Evolutionary conservation across 2,888 invertebrate genomes (phyloP).

Genomic region (Xestia rhomboidea): DNA sequence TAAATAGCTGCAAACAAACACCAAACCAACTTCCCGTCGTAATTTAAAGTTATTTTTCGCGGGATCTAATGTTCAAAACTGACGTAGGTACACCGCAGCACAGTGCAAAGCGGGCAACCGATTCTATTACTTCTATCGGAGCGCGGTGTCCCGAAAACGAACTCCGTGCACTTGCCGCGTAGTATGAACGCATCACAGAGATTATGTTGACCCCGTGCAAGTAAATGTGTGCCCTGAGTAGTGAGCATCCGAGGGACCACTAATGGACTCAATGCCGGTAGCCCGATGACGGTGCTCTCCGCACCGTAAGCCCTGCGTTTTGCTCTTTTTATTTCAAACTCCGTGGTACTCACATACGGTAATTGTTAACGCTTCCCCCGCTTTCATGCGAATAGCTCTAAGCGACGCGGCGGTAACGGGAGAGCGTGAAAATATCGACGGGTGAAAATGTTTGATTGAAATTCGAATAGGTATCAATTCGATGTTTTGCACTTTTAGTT

Average conservation of each 20-base stretch:
- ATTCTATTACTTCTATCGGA: background rate
- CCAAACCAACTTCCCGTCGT: background rate
- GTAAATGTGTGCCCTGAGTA: background rate
- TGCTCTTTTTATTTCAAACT: slow-evolving; percentile 11
- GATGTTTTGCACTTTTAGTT: background rate
- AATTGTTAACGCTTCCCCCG: slow-evolving; percentile 6
- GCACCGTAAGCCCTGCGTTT: slow-evolving; percentile 1
- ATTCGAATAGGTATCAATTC: background rate
- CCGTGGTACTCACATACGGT: background rate
- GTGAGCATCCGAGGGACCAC: too few relatives aligned
- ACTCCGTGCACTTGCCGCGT: background rate
- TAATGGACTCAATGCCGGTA: background rate
- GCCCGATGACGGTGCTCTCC: background rate
- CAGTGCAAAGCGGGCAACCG: background rate
- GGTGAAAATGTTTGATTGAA: slow-evolving; percentile 13
- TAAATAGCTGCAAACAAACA: slow-evolving; percentile 2
- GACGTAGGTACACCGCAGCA: background rate
- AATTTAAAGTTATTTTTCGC: slow-evolving; percentile 9
- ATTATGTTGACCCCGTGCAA: background rate
- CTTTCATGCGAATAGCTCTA: slow-evolving; percentile 10
- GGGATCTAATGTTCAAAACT: background rate
- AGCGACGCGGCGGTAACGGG: background rate
- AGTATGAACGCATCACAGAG: background rate
- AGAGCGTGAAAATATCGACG: background rate
- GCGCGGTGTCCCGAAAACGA: background rate